These are phyloP conservation scores for Rhyacophila evoluta DNA, from an alignment of 2,888 invertebrate genomes.

Conservation along the genomic window DNA sequence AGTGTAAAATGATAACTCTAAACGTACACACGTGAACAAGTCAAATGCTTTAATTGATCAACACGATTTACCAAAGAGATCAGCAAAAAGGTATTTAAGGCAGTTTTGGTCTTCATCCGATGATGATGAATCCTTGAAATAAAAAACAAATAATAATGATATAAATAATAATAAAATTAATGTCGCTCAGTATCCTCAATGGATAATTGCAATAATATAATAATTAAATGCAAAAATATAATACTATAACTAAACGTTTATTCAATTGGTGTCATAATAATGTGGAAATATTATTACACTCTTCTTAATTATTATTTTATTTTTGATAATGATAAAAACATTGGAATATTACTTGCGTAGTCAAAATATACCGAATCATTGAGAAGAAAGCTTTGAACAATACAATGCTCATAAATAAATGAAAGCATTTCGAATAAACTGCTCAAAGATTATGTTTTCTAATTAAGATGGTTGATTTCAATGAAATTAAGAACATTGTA, in stretches of 20 bases:
- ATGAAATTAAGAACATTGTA: neutral
- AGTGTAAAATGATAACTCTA: conserved; percentile 43
- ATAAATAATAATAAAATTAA: conserved; percentile 49
- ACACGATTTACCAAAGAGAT: conserved; percentile 72
- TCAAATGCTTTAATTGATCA: conserved; percentile 45
- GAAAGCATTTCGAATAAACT: neutral
- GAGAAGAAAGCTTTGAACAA: neutral
- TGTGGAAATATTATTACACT: no score
- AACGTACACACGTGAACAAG: conserved; percentile 48
- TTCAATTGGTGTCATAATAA: no score
- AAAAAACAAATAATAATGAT: conserved; percentile 53
- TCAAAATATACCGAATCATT: neutral
- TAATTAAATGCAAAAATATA: no score
- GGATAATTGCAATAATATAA: no score
- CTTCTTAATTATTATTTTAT: no score
- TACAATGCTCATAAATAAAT: neutral
- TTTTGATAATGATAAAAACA: no score
- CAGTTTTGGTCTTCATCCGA: conserved; percentile 73
- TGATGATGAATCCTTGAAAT: conserved; percentile 58
- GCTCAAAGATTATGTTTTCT: neutral
- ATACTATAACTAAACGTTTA: no score
- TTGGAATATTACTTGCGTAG: neutral
- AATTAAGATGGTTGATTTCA: neutral
- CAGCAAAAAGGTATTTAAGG: conserved; percentile 79
- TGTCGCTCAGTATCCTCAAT: no score